Percentiles rank a stretch among this genome's conserved stretches.
These are phyloP conservation scores for Pseudochirops corinnae DNA, from an alignment of 2,797 vertebrate genomes.

Conservation along the genomic window DNA sequence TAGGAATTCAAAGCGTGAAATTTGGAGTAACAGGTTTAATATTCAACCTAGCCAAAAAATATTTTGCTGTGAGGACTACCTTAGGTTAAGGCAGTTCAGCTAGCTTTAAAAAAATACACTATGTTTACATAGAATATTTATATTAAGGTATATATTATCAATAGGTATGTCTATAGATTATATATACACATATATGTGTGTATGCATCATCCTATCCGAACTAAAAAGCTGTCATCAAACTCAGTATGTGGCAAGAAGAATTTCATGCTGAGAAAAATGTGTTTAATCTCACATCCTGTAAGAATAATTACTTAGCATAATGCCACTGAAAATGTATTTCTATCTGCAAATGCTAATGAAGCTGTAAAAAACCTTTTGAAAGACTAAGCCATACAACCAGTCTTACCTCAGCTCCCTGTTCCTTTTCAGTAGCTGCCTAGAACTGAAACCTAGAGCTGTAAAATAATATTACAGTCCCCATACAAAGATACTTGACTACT, in stretches of 20 bases:
- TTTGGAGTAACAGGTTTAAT: slow-evolving; percentile 90
- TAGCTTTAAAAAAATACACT: neutral
- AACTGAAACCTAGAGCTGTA: slow-evolving; percentile 38
- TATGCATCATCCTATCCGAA: slow-evolving; percentile 76
- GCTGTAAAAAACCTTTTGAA: slow-evolving; percentile 75
- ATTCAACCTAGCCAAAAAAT: slow-evolving; percentile 87
- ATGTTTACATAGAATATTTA: neutral
- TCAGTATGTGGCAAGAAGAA: slow-evolving; percentile 85
- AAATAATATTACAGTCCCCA: slow-evolving; percentile 45
- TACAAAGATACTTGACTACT: neutral
- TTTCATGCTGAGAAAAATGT: slow-evolving; percentile 87
- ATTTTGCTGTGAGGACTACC: slow-evolving; percentile 87
- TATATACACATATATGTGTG: neutral
- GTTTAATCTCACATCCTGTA: slow-evolving; percentile 88
- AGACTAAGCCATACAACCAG: slow-evolving; percentile 66
- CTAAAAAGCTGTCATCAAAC: slow-evolving; percentile 84
- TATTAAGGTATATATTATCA: neutral
- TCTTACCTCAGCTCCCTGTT: slow-evolving; percentile 19
- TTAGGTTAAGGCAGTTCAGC: slow-evolving; percentile 83
- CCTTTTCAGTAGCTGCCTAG: slow-evolving; percentile 29
- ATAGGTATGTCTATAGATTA: neutral
- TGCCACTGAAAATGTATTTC: slow-evolving; percentile 88
- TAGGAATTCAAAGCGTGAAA: slow-evolving; percentile 88
- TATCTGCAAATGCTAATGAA: slow-evolving; percentile 86
- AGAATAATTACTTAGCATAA: slow-evolving; percentile 90